A percentile compares a stretch with the other conserved stretches of the same genome.
These are phyloP conservation scores for Hesperophylax magnus DNA, from an alignment of 1,140 invertebrate species.

Conservation along the genomic window DNA sequence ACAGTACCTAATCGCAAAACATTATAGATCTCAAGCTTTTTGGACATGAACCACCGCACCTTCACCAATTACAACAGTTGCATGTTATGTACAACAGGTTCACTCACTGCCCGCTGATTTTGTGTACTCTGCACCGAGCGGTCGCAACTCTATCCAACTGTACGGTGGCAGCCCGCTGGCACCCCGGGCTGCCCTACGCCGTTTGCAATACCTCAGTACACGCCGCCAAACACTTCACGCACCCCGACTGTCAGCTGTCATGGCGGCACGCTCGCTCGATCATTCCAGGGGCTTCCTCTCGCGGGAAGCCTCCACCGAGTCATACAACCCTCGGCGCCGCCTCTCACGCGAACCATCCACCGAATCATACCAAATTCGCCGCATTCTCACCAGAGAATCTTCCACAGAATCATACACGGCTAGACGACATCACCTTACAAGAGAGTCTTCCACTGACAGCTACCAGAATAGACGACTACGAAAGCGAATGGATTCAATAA, in stretches of 20 bases:
- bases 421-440: constrained; percentile 65
- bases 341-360: constrained; percentile 52
- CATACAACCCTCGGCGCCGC: constrained; percentile 46
- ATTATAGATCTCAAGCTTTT: no score
- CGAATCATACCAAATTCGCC: constrained; percentile 52
- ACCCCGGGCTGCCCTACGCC: constrained; percentile 46
- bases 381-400: constrained; percentile 52
- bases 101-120: constrained; percentile 79
- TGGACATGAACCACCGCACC: background rate
- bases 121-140: constrained; percentile 76
- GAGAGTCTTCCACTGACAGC: constrained; percentile 65
- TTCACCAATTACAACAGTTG: constrained; percentile 52
- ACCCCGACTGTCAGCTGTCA: constrained; percentile 46
- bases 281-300: constrained; percentile 52
- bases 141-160: constrained; percentile 56
- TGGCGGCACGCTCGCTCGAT: constrained; percentile 49
- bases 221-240: constrained; percentile 61
- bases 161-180: constrained; percentile 50
- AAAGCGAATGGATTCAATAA: constrained; percentile 55
- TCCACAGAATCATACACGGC: constrained; percentile 57
- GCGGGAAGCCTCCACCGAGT: constrained; percentile 50
- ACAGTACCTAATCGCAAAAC: no score
- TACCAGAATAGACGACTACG: constrained; percentile 61
- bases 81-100: constrained; percentile 67
- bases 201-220: constrained; percentile 53